A percentile compares a stretch with the other conserved stretches of the same genome.
Evolutionary conservation across 1,140 invertebrate species (phyloP).

Genomic region (Drosophila lowei): DNA sequence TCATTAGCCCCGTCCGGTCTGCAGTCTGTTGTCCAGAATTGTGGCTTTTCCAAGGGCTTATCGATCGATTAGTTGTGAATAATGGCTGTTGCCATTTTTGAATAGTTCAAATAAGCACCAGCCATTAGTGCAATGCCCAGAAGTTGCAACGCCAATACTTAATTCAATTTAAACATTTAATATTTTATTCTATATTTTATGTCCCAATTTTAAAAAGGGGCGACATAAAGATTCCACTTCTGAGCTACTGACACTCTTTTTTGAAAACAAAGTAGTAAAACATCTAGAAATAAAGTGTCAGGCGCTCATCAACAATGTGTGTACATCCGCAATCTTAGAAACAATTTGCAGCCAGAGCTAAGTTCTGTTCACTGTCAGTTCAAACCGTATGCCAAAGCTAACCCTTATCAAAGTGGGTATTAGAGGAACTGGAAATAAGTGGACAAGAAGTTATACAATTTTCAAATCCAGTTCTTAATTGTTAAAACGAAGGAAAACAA

Average conservation of each 20-base stretch:
- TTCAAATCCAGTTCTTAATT: slow-evolving; percentile 5
- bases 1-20: slow-evolving; percentile 28
- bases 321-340: background rate
- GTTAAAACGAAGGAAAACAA: background rate
- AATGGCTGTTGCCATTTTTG: background rate
- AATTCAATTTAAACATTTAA: no score
- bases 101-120: no score
- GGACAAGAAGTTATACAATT: slow-evolving; percentile 17
- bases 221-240: no score
- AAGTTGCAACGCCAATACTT: no score
- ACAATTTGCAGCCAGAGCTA: slow-evolving; percentile 11
- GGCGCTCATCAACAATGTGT: no score
- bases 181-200: no score
- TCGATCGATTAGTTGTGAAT: slow-evolving; percentile 9
- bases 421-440: slow-evolving; percentile 14
- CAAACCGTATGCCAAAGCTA: slow-evolving; percentile 7
- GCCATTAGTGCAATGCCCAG: no score
- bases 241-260: no score
- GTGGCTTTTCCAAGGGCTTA: background rate
- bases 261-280: no score
- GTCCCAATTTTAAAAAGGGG: no score
- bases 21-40: background rate
- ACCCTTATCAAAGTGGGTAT: slow-evolving; percentile 43
- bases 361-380: slow-evolving; percentile 30
- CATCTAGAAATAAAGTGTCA: no score